These are phyloP conservation scores for Gonatopus flavifemur DNA, from an alignment of 1,140 invertebrate genomes.

Conservation along the genomic window DNA sequence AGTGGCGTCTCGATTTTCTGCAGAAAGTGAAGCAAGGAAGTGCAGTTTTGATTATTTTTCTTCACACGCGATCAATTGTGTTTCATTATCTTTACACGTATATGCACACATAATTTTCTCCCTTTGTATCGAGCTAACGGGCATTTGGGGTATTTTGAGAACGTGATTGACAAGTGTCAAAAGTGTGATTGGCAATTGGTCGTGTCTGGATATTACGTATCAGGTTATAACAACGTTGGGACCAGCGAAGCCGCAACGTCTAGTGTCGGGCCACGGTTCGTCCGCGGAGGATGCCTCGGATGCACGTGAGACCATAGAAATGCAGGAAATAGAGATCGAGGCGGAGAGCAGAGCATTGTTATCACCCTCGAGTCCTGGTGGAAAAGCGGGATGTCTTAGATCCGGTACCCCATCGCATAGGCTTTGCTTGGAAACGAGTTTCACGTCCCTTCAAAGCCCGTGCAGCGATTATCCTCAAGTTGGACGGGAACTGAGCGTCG, in stretches of 20 bases:
- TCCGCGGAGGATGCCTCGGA: constrained; percentile 41
- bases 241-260: constrained; percentile 70
- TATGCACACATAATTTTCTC: too few relatives aligned
- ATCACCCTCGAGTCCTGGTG: constrained; percentile 43
- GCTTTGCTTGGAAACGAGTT: constrained; percentile 75
- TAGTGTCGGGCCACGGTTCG: constrained; percentile 39
- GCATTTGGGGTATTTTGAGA: too few relatives aligned
- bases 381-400: constrained; percentile 20
- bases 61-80: too few relatives aligned
- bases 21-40: too few relatives aligned
- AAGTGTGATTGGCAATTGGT: too few relatives aligned
- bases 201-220: too few relatives aligned
- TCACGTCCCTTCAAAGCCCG: constrained; percentile 67
- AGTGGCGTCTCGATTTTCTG: too few relatives aligned
- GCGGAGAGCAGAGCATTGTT: constrained; percentile 52
- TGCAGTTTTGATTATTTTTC: too few relatives aligned
- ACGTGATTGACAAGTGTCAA: too few relatives aligned
- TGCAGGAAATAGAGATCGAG: constrained; percentile 47
- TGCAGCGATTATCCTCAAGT: constrained; percentile 47
- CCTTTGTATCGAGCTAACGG: too few relatives aligned
- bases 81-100: too few relatives aligned
- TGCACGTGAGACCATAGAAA: constrained; percentile 31
- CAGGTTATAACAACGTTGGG: constrained; percentile 77
- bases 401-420: constrained; percentile 61
- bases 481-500: constrained; percentile 50